Base-by-base conservation (phyloP, 1,140 invertebrate genomes). In the Cotesia vestalis region DNA sequence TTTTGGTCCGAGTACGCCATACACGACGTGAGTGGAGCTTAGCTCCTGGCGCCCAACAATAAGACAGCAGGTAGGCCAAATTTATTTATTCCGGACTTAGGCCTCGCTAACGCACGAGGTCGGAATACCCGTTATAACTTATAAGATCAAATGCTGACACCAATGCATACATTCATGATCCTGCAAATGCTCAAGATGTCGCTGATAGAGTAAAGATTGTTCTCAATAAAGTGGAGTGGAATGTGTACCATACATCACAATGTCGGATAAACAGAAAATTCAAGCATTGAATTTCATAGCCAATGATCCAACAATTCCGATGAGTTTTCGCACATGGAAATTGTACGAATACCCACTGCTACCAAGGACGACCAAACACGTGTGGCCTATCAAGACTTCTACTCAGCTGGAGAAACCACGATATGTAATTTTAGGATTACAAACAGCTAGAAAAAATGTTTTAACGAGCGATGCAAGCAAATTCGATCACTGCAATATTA, bases 311-410 rank as follows among this genome's bases (percentile, higher is more conserved):
- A 38, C 71, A 9, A 75, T 82, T 52, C 35, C 59, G 35, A 76
- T 82, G 14, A 60, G 74, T n/a, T 84, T 81, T 71, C 75, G 27
- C 27, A 27, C 27, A 27, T 27, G 27, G 27, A 1, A 27, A 27
- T 27, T 27, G 27, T 27, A 27, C 81, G 78, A 81, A 68, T 81
- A 80, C 77, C 79, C 80, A 11, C 14, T 73, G 8, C 66, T 83
- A 59, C 77, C 82, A 27, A 27, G 51, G 61, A 76, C 74, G 1
- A 71, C 53, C 4, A 72, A 78, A 52, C 77, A 78, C 72, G 66
- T 73, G 4, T 84, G 82, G 81, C 66, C 77, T 5, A 46, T 73
- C 35, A 70, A 60, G 38, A 62, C 52, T 52, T 64, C 70, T 34
- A n/a, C 40, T 34, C 61, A 63, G 12, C 64, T 74, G 11, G 63